Conservation (phyloP, 2,113 vertebrate genomes). For the Dipodomys stephensi region DNA sequence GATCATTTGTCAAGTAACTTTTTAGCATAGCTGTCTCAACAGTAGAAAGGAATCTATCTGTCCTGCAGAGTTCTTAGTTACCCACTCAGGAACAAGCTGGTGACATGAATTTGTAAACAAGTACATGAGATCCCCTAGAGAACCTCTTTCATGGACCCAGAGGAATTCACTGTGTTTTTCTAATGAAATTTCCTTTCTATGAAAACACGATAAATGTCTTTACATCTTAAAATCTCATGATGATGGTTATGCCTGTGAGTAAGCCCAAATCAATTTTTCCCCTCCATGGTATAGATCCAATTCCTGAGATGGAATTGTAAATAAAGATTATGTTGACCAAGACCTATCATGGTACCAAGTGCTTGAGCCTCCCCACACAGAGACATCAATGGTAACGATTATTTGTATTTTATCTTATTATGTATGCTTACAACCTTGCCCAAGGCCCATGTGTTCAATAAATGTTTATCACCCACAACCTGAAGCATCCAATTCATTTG, state of each 20-base stretch:
- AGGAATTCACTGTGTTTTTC: constrained; percentile 39
- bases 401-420: neutral
- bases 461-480: neutral
- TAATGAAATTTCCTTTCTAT: constrained; percentile 54
- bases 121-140: neutral
- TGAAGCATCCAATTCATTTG: neutral
- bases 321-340: neutral
- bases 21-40: neutral
- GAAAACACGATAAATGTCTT: constrained; percentile 26
- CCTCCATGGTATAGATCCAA: neutral
- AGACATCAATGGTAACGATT: neutral
- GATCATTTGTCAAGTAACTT: constrained; percentile 32
- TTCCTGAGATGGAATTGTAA: constrained; percentile 35
- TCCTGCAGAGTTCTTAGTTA: constrained; percentile 35
- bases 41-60: neutral
- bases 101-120: constrained; percentile 37
- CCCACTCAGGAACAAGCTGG: neutral
- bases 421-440: neutral
- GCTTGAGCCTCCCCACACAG: neutral
- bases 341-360: neutral
- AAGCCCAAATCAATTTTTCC: constrained; percentile 35
- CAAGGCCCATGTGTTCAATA: neutral
- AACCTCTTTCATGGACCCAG: constrained; percentile 39
- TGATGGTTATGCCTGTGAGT: neutral
- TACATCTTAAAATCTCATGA: constrained; percentile 54